Evolutionary conservation across 1,140 invertebrate genomes (phyloP), one percentile per base, ranked within the genome.

Genomic region (Parasteatoda tepidariorum): DNA sequence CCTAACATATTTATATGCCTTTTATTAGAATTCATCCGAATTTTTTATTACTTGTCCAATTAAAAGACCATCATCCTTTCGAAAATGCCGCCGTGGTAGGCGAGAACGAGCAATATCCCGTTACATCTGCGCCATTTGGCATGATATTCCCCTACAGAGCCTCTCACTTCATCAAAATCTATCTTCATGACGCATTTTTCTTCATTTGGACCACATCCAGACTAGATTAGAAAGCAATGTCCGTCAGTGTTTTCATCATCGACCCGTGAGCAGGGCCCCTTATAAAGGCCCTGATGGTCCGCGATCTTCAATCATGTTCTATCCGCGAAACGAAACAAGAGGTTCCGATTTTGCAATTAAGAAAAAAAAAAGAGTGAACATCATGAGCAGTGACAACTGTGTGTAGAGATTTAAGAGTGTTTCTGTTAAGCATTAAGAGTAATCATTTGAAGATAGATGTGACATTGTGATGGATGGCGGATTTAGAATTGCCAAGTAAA

Each of bases 161-260:
- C 55, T 13, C 18, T 30, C 71, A 74, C 71, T 68, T 74, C 71
- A 38, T 74, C 71, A 74, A 74, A 68, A 74, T 59, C 57, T 57
- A 38, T 61, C 54, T 59, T 74, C 30, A 31, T n/a, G 55, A 4
- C 9, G 30, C 71, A 41, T 74, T 74, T 62, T 74, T 74, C 71
- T 74, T 74, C 71, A 48, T 62, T 74, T 74, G 22, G n/a, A 55
- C 26, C 6, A 31, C 64, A 67, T 67, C 33, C 22, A 11, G 34
- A 11, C 38, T 26, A 68, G 33, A 68, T 26, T 38, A 38, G 22
- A 13, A 18, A 48, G 38, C 38, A 9, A 4, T 48, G 26, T 34
- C 66, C 18, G 13, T 67, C n/a, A 11, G 64, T 22, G 24, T 38
- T n/a, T 48, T 48, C n/a, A n/a, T n/a, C n/a, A n/a, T n/a, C n/a